A percentile compares a stretch with the other conserved stretches of the same genome.
Evolutionary conservation across 2,888 invertebrate species (phyloP).

Genomic region (Netelia melanura): DNA sequence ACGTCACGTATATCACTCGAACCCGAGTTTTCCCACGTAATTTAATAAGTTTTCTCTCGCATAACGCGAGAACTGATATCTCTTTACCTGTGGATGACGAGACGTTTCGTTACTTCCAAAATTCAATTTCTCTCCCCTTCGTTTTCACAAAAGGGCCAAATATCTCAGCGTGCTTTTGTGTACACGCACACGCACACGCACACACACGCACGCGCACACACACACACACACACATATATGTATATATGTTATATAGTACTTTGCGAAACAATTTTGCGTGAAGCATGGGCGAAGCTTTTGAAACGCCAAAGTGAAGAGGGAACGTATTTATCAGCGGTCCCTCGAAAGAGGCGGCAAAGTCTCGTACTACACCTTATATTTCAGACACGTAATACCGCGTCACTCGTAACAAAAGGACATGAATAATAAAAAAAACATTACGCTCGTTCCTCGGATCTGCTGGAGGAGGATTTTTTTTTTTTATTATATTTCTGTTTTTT

Average conservation of each 20-base stretch:
- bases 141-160: slow-evolving; percentile 20
- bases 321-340: slow-evolving; percentile 53
- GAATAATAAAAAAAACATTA: slow-evolving; percentile 59
- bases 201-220: neutral
- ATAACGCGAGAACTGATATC: slow-evolving; percentile 7
- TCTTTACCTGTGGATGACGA: slow-evolving; percentile 9
- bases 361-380: slow-evolving; percentile 30
- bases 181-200: too few relatives aligned
- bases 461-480: slow-evolving; percentile 12
- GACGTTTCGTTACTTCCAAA: slow-evolving; percentile 29
- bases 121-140: slow-evolving; percentile 1
- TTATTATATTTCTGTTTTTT: neutral
- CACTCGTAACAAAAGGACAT: slow-evolving; percentile 52
- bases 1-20: slow-evolving; percentile 14
- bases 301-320: slow-evolving; percentile 20
- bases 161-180: slow-evolving; percentile 1
- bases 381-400: slow-evolving; percentile 18
- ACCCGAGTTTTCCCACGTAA: slow-evolving; percentile 34
- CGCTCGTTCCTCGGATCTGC: slow-evolving; percentile 28
- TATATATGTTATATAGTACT: neutral
- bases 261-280: slow-evolving; percentile 23
- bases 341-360: neutral
- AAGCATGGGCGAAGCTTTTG: slow-evolving; percentile 4
- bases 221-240: neutral
- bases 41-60: slow-evolving; percentile 36